These are phyloP conservation scores for Darevskia nairensis DNA, from an alignment of 2,797 vertebrate species.

Conservation along the genomic window DNA sequence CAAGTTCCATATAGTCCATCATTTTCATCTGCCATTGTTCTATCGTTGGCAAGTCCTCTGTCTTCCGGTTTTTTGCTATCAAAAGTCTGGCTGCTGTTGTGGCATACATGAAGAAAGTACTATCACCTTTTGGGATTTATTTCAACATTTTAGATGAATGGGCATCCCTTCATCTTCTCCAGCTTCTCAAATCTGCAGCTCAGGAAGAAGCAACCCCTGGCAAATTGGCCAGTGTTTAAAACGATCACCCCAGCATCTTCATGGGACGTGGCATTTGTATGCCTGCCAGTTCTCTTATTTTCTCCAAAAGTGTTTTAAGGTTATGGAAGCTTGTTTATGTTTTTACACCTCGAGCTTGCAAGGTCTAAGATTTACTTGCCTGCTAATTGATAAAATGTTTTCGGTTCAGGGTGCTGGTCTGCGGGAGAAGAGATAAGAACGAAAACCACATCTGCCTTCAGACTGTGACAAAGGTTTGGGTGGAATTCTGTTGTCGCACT, in stretches of 20 bases:
- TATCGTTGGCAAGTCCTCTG: too few relatives aligned
- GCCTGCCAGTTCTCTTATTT: not conserved
- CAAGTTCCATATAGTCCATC: too few relatives aligned
- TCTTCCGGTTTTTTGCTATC: too few relatives aligned
- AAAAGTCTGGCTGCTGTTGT: too few relatives aligned
- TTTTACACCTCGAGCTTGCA: not conserved
- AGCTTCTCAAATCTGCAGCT: not conserved
- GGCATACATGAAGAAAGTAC: too few relatives aligned
- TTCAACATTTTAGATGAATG: not conserved
- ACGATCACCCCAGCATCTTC: not conserved
- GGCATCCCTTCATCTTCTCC: not conserved
- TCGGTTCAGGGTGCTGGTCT: not conserved
- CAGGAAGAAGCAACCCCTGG: not conserved
- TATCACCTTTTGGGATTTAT: too few relatives aligned
- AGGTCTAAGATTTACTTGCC: not conserved
- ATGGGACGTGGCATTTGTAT: not conserved
- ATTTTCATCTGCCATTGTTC: too few relatives aligned
- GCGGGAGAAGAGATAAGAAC: not conserved
- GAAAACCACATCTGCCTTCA: not conserved
- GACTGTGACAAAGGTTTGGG: not conserved
- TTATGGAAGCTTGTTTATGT: not conserved
- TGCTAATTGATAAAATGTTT: not conserved
- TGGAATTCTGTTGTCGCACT: not conserved
- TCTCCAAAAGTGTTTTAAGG: not conserved
- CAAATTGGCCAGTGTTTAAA: not conserved